Conservation (phyloP, 1,140 invertebrate genomes). For the Drosophila suzukii region DNA sequence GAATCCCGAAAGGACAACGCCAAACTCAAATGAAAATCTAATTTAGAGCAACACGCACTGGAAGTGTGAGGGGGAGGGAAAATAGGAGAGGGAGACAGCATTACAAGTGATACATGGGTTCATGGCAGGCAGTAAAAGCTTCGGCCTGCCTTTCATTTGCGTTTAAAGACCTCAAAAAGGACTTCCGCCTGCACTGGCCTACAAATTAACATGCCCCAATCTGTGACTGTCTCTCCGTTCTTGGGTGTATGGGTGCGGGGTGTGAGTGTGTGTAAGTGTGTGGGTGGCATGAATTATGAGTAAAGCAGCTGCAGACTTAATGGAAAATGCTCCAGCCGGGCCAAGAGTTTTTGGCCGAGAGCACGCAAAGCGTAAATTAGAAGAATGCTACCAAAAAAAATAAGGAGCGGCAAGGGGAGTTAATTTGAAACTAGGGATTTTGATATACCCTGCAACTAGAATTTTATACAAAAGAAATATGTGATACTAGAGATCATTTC, state of each 20-base stretch:
- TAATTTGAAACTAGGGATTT: neutral
- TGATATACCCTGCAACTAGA: neutral
- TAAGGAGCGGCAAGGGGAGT: neutral
- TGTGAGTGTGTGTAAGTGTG: constrained; percentile 19
- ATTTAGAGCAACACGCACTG: constrained; percentile 69
- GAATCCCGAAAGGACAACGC: constrained; percentile 17
- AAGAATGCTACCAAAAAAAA: constrained; percentile 36
- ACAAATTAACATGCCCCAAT: constrained; percentile 76
- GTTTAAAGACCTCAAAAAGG: constrained; percentile 78
- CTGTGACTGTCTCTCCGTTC: constrained; percentile 52
- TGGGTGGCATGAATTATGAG: constrained; percentile 73
- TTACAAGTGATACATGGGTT: constrained; percentile 74
- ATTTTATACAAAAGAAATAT: too few species aligned
- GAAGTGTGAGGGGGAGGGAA: neutral
- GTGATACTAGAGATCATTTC: too few species aligned
- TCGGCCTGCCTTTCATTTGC: constrained; percentile 75
- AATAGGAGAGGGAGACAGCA: neutral
- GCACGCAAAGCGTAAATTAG: constrained; percentile 79
- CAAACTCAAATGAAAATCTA: constrained; percentile 75
- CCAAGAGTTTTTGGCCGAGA: constrained; percentile 39
- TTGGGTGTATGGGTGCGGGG: constrained; percentile 3
- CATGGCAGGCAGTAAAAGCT: constrained; percentile 73
- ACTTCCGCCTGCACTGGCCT: constrained; percentile 76
- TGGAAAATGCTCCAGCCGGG: constrained; percentile 65
- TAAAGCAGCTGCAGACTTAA: constrained; percentile 79